Percentiles rank a stretch among this genome's conserved stretches.
Conservation (phyloP, 2,113 vertebrate species). For the Pungitius pungitius region DNA sequence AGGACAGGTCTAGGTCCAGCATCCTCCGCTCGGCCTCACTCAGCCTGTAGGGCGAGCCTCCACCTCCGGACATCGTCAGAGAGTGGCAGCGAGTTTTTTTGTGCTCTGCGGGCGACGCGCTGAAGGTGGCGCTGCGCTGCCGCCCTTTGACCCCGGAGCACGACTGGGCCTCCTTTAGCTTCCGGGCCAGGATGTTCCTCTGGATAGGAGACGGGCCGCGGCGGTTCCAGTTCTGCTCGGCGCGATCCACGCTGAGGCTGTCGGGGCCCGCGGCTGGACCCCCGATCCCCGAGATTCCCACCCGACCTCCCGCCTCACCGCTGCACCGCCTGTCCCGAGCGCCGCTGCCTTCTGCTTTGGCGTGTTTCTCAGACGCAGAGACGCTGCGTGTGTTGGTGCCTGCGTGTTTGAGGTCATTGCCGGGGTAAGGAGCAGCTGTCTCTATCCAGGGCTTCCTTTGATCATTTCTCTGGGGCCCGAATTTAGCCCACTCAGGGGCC, state of each 20-base stretch:
- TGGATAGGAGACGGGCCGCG: slow-evolving; percentile 88
- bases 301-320: slow-evolving; percentile 2
- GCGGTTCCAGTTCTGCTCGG: slow-evolving; percentile 83
- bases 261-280: slow-evolving; percentile 18
- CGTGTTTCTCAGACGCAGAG: slow-evolving; percentile 22
- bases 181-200: slow-evolving; percentile 82
- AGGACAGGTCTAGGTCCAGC: slow-evolving; percentile 84
- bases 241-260: slow-evolving; percentile 70
- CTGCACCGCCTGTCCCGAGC: slow-evolving; percentile 30
- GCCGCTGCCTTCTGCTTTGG: slow-evolving; percentile 22
- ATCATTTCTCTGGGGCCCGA: slow-evolving; percentile 46
- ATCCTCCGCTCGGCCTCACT: slow-evolving; percentile 89
- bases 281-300: slow-evolving; percentile 70
- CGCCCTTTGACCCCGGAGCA: slow-evolving; percentile 58
- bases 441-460: slow-evolving; percentile 61
- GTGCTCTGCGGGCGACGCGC: slow-evolving; percentile 77
- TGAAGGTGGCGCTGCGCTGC: slow-evolving; percentile 83
- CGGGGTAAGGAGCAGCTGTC: slow-evolving; percentile 29
- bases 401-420: slow-evolving; percentile 57
- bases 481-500: slow-evolving; percentile 66
- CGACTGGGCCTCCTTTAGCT: slow-evolving; percentile 82
- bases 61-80: slow-evolving; percentile 84
- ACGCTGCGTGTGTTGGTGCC: slow-evolving; percentile 60
- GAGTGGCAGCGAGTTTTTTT: slow-evolving; percentile 86
- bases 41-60: slow-evolving; percentile 87